Evolutionary conservation across 2,888 invertebrate species (phyloP), one percentile per base, ranked within the genome.

Genomic region (Schizaphis graminum): DNA sequence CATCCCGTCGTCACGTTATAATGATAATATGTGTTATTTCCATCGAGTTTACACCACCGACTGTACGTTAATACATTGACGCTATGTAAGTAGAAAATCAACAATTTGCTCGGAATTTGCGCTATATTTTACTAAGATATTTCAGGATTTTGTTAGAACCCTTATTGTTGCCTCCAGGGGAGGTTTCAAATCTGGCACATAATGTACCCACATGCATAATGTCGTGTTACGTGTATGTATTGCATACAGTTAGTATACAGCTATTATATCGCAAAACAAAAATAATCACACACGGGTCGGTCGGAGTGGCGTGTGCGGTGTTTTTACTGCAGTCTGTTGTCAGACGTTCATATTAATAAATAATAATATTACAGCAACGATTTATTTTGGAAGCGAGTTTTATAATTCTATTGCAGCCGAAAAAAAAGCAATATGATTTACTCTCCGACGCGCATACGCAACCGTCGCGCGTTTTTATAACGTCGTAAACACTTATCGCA

Each of bases 401-500:
- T 35, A 3, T 53, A 53, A 21, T 77, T 86, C 44, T 28, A 16
- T 26, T 86, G 47, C 47, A 86, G 44, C 86, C 44, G 28, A 28
- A 44, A 89, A 77, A 77, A 57, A 89, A 89, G 21, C 28, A 89
- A 89, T 44, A 57, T 89, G 89, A 89, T 89, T 89, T 89, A 89
- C 57, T 89, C 77, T 77, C 28, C 41, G 91, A 84, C 91, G 91
- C 41, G 28, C 24, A 49, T 47, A 47, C 67, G 77, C 77, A 53
- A 84, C 53, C 35, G 91, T 53, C 91, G 84, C 84, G 53, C 41
- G 44, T 91, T 91, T 91, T 91, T 91, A 91, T 85, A 85, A 91
- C 91, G 85, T 91, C 91, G 84, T 91, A 91, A 91, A 91, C 53
- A 85, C 91, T 91, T 91, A 91, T 91, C 91, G 91, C 91, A n/a